Base-by-base conservation (phyloP, 2,888 invertebrate species). In the Dicyrtoma fusca region DNA sequence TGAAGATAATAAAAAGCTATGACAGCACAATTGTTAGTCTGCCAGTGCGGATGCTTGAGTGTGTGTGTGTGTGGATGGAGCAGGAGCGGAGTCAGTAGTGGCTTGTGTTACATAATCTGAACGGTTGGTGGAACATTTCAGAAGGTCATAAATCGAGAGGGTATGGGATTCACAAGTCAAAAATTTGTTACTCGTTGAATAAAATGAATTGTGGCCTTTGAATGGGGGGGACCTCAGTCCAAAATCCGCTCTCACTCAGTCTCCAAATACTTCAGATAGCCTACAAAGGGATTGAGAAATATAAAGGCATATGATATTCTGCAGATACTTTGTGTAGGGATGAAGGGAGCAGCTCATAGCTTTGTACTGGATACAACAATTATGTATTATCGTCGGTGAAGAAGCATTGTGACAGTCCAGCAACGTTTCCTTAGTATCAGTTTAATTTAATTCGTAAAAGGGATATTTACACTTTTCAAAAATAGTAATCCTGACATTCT, bases 91-190 rank as follows among this genome's bases (percentile, higher is more conserved):
- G 34, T 8, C 34, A 5, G n/a, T 34, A 5, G 34, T 34, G 34
- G 34, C 34, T n/a, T 34, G 34, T 34, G 8, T 34, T 34, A 34
- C 57, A 66, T 66, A 66, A 66, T 66, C 42, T 17, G 26, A 21
- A 49, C 45, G 64, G 64, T 64, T 49, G 64, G 64, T 49, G 64
- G 49, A 26, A 49, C 45, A 42, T 47, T 64, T 64, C 23, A 64
- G 47, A 64, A 66, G 42, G 66, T 42, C 66, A 66, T 66, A 66
- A 66, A 66, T 66, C 42, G 34, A 66, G 53, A 66, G 53, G 66
- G 53, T 53, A 49, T 26, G 25, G 26, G 34, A 65, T 51, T 34
- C 65, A 65, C 51, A 51, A n/a, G 51, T 65, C 34, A 65, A 65
- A 65, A n/a, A 65, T 47, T 25, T 47, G 45, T 49, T 64, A 26